Evolutionary conservation across 2,888 invertebrate species (phyloP), one percentile per base, ranked within the genome.

Genomic region (Ophion ventricosus): DNA sequence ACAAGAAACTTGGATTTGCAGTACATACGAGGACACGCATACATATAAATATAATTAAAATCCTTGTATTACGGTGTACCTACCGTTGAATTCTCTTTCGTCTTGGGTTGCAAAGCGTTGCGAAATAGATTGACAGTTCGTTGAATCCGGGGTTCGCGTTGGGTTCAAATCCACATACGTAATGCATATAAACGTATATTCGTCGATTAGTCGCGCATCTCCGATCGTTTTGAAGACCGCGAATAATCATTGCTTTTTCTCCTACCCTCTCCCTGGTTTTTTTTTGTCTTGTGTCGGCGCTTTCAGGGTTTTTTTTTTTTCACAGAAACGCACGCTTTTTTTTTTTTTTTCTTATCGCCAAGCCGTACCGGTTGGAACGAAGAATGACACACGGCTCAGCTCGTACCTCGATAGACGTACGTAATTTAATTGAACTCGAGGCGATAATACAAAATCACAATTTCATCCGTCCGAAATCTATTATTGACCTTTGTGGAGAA

Each of bases 41-140:
- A 14, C 14, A 1, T 8, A 8, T 43, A 14, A 43, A 14, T 43
- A 43, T 17, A 35, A 35, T 5, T 8, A 35, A 35, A 35, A 17
- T 49, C 17, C 17, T 17, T 17, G 14, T 59, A 70, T 29, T 49
- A 49, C 49, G 66, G 43, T 76, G 29, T 66, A 73, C 35, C 72
- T 67, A 70, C 74, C 20, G 61, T 74, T 57, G 57, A 67, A 80
- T 67, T 59, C 17, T 74, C 66, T 74, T 29, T 77, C 61, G 72
- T 74, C 25, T 81, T 54, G 43, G 85, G 81, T 83, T 78, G 77
- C 84, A 78, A 87, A 86, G 86, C 82, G 85, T 87, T 83, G 75
- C 87, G 69, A 86, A 84, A 84, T 83, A 83, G 84, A 85, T 79
- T 83, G 86, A 87, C 87, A 85, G 81, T 72, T 61, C 69, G 77